Evolutionary conservation across 2,888 invertebrate species (phyloP), one percentile per base, ranked within the genome.

Genomic region (Andrena bucephala): DNA sequence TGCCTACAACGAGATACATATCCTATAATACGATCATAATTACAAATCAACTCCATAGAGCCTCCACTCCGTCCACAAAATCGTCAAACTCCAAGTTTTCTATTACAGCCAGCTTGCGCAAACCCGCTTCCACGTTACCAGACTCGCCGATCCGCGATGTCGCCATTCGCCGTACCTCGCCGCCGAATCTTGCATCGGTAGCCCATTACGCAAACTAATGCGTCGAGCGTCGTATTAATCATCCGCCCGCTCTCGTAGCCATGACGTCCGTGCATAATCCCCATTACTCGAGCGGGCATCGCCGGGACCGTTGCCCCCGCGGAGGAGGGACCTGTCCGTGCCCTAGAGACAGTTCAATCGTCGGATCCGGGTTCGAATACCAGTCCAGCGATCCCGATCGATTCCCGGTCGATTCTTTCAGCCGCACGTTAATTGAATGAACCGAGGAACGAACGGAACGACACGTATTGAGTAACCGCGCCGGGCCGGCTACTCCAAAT

Each of bases 391-490:
- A 24, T 24, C 57, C 42, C 42, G 42, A 42, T 42, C 42, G 20
- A 20, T 20, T 20, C 20, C 20, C 20, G 42, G 42, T 42, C 57
- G 57, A 57, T 24, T 57, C 57, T 57, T 24, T 24, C 57, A 24
- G 57, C 10, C 24, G 24, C 20, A 66, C 66, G 66, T 36, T 57
- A 69, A 69, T 69, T 36, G 68, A 69, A 42, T 52, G 52, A 68
- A 16, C 36, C 36, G 57, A 57, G 33, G 57, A 69, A 57, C 68
- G 57, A 57, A 27, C 36, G 57, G 36, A 57, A 33, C 68, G 54
- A 42, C 42, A 42, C n/a, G 33, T 57, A 36, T 27, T 33, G 20
- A 69, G 36, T 54, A 33, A 24, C 42, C 57, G 57, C 13, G 36
- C 54, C 36, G 20, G 24, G 57, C 31, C 4, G n/a, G 69, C 36